Conservation (phyloP, 2,797 vertebrate species). For the Channa striata region DNA sequence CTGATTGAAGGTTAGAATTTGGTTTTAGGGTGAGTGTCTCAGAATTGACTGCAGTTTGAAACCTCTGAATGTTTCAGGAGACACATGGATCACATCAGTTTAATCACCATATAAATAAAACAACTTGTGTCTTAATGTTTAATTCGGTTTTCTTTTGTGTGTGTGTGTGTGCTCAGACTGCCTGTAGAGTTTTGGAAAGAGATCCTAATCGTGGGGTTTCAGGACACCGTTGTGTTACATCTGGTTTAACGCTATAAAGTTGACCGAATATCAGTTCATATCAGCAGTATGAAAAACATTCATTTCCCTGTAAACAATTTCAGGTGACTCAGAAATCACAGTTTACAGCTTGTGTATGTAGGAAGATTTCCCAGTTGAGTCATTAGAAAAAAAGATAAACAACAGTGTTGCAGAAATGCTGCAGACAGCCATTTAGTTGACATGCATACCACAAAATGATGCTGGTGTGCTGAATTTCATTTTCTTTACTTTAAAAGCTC, state of each 20-base stretch:
- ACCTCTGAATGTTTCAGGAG: conserved; percentile 40
- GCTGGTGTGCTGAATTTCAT: too few species aligned
- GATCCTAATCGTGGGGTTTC: conserved; percentile 3
- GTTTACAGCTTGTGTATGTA: too few species aligned
- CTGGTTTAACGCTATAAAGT: neutral
- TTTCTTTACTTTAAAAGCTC: too few species aligned
- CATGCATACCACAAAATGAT: too few species aligned
- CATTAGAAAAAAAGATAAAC: too few species aligned
- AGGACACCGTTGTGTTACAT: neutral
- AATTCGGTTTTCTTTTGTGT: neutral
- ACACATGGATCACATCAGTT: conserved; percentile 16
- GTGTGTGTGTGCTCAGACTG: neutral
- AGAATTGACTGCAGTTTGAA: conserved; percentile 24
- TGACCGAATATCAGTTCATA: neutral
- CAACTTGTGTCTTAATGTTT: neutral
- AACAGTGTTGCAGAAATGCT: too few species aligned
- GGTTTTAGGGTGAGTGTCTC: neutral
- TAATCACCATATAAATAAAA: conserved; percentile 9
- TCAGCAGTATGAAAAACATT: too few species aligned
- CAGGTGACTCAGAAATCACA: too few species aligned
- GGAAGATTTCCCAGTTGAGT: too few species aligned
- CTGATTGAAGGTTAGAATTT: neutral
- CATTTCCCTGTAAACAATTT: too few species aligned
- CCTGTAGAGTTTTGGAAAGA: neutral
- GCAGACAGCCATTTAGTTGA: too few species aligned